Conservation (phyloP, 2,113 vertebrate genomes). For the Pipa parva region DNA sequence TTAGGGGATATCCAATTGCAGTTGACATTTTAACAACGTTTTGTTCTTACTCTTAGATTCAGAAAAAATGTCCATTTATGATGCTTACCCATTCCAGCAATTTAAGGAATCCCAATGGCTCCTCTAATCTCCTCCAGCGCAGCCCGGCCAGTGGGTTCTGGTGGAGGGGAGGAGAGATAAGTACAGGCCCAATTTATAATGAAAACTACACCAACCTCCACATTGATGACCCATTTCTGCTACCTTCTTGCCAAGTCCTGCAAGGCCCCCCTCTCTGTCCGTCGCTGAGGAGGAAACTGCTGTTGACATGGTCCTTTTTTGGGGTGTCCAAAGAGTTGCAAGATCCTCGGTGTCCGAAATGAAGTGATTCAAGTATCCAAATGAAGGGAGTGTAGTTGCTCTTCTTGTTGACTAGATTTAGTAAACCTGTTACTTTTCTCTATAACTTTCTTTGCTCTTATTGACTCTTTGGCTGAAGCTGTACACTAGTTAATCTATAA, state of each 20-base stretch:
- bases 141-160: slow-evolving; percentile 64
- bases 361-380: not conserved
- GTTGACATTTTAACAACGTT: no score
- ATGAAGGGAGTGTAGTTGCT: not conserved
- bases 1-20: no score
- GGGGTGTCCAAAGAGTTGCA: not conserved
- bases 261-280: slow-evolving; percentile 30
- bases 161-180: slow-evolving; percentile 43
- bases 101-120: slow-evolving; percentile 87
- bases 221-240: not conserved
- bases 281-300: slow-evolving; percentile 10
- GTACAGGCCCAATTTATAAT: slow-evolving; percentile 16
- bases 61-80: no score
- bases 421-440: not conserved
- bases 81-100: slow-evolving; percentile 83
- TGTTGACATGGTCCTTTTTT: slow-evolving; percentile 21
- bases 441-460: not conserved
- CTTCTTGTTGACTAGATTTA: not conserved
- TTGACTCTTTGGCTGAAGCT: not conserved
- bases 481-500: not conserved
- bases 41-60: no score
- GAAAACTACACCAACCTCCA: slow-evolving; percentile 1
- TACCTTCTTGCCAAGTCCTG: slow-evolving; percentile 32
- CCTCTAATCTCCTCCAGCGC: slow-evolving; percentile 76
- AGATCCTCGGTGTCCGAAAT: slow-evolving; percentile 4